A percentile compares a stretch with the other conserved stretches of the same genome.
phyloP scores from a whole-genome alignment of 2,888 invertebrate species.

The Heterodera filipjevi region DNA sequence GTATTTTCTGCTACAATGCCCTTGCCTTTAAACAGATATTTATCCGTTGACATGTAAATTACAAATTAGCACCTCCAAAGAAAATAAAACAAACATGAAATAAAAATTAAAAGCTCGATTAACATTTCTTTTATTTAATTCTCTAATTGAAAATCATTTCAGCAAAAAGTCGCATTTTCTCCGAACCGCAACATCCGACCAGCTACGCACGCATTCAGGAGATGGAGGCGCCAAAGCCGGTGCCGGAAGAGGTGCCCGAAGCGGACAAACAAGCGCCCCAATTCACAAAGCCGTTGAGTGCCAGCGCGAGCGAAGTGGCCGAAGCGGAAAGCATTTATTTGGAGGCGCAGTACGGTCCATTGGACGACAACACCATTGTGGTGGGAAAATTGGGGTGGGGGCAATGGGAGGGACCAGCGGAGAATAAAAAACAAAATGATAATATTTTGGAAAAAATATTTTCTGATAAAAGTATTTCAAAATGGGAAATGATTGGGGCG shows the following conservation, averaged over 20 bases:
- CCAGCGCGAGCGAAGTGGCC: slow-evolving; percentile 54
- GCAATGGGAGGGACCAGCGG: too few relatives aligned
- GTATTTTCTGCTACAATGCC: too few relatives aligned
- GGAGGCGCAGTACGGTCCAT: slow-evolving; percentile 68
- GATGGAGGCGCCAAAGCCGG: slow-evolving; percentile 58
- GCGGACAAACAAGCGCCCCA: slow-evolving; percentile 51
- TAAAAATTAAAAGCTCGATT: too few relatives aligned
- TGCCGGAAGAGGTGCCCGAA: slow-evolving; percentile 55
- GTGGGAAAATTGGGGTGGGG: background rate
- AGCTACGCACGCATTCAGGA: slow-evolving; percentile 58
- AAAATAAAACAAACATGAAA: too few relatives aligned
- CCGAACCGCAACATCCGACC: slow-evolving; percentile 57
- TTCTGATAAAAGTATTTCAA: too few relatives aligned
- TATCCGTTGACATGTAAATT: too few relatives aligned
- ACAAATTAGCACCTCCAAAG: too few relatives aligned
- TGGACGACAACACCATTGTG: slow-evolving; percentile 66
- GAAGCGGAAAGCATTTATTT: slow-evolving; percentile 69
- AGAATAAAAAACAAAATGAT: too few relatives aligned
- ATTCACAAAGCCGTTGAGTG: slow-evolving; percentile 58
- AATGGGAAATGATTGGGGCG: too few relatives aligned
- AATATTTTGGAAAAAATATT: too few relatives aligned
- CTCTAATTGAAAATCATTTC: slow-evolving; percentile 34
- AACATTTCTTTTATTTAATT: too few relatives aligned
- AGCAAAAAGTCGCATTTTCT: slow-evolving; percentile 59
- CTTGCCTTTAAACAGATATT: too few relatives aligned